Conservation (phyloP, 2,888 invertebrate genomes). For the Melangyna quadrimaculata region DNA sequence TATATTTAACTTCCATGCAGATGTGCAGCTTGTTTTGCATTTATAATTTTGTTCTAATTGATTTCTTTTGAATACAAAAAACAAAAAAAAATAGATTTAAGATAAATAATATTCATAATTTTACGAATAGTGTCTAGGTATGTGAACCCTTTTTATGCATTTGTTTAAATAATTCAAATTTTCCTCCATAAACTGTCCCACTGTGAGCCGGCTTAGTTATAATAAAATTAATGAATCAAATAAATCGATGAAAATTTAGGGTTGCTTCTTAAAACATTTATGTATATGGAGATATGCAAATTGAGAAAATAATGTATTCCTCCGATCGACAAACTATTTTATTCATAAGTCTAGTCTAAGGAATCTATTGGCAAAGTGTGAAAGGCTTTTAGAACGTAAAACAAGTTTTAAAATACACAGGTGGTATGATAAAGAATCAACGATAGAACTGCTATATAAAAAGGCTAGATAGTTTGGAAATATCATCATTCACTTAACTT, state of each 20-base stretch:
- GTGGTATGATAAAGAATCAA: not conserved
- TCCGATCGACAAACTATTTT: not conserved
- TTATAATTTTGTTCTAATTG: not conserved
- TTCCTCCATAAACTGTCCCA: not conserved
- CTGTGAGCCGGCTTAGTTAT: not conserved
- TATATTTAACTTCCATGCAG: no score
- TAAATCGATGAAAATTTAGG: not conserved
- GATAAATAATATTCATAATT: no score
- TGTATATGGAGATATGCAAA: conserved; percentile 37
- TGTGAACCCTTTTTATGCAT: no score
- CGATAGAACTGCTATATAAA: conserved; percentile 45
- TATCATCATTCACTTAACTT: conserved; percentile 61
- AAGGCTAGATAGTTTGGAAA: conserved; percentile 37
- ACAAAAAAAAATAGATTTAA: no score
- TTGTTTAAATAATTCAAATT: not conserved
- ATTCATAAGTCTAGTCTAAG: conserved; percentile 18
- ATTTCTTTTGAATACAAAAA: no score
- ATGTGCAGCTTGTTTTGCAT: no score
- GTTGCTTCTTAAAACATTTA: conserved; percentile 5
- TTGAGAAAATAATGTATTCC: conserved; percentile 29
- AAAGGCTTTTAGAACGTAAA: conserved; percentile 31
- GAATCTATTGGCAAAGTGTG: conserved; percentile 34
- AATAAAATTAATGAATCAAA: not conserved
- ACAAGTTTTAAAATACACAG: not conserved
- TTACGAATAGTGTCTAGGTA: no score